Evolutionary conservation across 2,888 invertebrate species (phyloP), one percentile per base, ranked within the genome.

Genomic region (Exephanes ischioxanthus): DNA sequence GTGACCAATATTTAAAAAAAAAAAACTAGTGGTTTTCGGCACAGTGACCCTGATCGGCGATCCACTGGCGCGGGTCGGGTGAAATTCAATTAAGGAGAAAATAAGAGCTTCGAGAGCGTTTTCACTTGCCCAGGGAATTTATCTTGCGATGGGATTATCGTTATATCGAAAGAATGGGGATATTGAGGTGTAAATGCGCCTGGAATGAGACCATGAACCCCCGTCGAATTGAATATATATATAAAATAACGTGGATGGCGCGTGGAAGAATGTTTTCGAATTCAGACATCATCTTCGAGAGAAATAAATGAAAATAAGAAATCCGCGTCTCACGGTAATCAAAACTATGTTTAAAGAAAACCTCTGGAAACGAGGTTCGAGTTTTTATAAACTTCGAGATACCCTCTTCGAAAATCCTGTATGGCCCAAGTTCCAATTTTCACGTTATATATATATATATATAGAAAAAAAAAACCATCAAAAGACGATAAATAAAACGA

Each of bases 41-140:
- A 71, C 41, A 61, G 53, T 61, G 58, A 72, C 53, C 37, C 61
- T 11, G 70, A 16, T 33, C 68, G 53, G 33, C 66, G 45, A 51
- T 61, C 72, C 58, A 55, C 80, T 78, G 67, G 66, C 61, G 66
- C 53, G 63, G 66, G n/a, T 73, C 67, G 61, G 37, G 68, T 68
- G 11, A 53, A 71, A 33, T 33, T 53, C 30, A 33, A 53, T 30
- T 30, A 48, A 75, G 26, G 63, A 61, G 26, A 45, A 48, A 55
- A 58, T 14, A 48, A 77, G 58, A 51, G 33, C 33, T 72, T 30
- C 33, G 7, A 33, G 48, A 72, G 71, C 67, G 72, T 72, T 72
- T 83, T 78, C 78, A 73, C 68, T 72, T 68, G 68, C 83, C 16
- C 37, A 68, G n/a, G 67, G 61, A 48, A 41, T 83, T 83, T 16